These are phyloP conservation scores for Calliphora vicina DNA, from an alignment of 1,140 invertebrate species.

Conservation along the genomic window DNA sequence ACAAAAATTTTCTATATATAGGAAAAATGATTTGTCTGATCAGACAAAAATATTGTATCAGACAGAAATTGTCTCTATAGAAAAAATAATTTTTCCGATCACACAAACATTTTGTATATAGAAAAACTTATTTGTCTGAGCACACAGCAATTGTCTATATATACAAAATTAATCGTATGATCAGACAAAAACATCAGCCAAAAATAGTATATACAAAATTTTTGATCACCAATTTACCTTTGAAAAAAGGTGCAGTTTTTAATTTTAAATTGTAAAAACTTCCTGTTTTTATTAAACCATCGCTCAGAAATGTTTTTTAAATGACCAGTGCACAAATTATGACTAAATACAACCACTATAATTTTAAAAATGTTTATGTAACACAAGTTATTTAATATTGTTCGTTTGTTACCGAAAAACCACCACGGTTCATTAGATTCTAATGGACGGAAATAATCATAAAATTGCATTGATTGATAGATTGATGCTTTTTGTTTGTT, in stretches of 20 bases:
- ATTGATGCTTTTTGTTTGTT: constrained; percentile 11
- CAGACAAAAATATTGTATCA: too few relatives aligned
- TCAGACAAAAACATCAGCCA: too few relatives aligned
- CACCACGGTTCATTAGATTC: constrained; percentile 35
- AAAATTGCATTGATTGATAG: constrained; percentile 39
- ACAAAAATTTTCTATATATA: too few relatives aligned
- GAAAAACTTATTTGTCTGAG: too few relatives aligned
- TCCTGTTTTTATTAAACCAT: background rate
- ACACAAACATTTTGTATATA: too few relatives aligned
- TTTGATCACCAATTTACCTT: background rate
- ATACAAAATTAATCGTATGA: too few relatives aligned
- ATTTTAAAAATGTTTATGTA: background rate
- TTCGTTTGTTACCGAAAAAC: background rate
- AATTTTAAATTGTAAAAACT: background rate
- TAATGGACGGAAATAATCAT: constrained; percentile 37
- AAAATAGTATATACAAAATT: too few relatives aligned
- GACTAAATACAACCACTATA: background rate
- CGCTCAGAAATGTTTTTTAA: background rate
- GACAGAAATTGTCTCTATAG: too few relatives aligned
- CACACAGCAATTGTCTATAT: too few relatives aligned
- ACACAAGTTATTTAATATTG: background rate
- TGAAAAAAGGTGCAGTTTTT: background rate
- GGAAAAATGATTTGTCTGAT: too few relatives aligned
- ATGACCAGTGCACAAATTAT: background rate
- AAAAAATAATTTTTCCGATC: too few relatives aligned